A percentile compares a stretch with the other conserved stretches of the same genome.
Evolutionary conservation across 2,113 vertebrate genomes (phyloP).

Genomic region (Sarotherodon lohbergeri): DNA sequence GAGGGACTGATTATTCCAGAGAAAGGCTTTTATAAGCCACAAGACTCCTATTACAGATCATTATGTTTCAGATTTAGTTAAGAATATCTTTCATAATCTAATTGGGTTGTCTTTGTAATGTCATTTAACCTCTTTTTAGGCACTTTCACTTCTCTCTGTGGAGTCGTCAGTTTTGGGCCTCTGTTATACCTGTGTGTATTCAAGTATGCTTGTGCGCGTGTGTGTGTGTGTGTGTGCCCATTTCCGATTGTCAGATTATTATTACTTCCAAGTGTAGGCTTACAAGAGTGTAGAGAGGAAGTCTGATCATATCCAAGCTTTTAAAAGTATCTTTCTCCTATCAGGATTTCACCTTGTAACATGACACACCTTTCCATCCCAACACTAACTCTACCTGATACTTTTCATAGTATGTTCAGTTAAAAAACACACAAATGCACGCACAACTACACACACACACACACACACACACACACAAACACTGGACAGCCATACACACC

Average conservation of each 20-base stretch:
- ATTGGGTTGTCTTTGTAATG: constrained; percentile 47
- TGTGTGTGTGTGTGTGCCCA: neutral
- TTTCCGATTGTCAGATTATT: neutral
- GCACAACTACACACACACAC: too few species aligned
- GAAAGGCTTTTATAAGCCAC: constrained; percentile 61
- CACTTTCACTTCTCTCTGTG: constrained; percentile 21
- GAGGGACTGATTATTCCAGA: constrained; percentile 11
- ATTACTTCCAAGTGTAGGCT: neutral
- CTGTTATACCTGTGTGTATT: neutral
- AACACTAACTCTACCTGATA: neutral
- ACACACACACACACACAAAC: too few species aligned
- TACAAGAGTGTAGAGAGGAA: neutral
- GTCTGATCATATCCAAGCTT: neutral
- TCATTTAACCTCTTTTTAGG: constrained; percentile 39
- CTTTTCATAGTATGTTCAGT: neutral
- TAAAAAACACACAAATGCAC: neutral
- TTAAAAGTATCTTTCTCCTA: constrained; percentile 1
- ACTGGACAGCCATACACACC: neutral
- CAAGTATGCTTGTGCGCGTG: neutral
- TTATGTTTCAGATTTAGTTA: constrained; percentile 44
- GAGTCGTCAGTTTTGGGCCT: constrained; percentile 1
- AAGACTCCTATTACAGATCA: constrained; percentile 52
- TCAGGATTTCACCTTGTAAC: constrained; percentile 7
- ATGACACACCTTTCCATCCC: neutral
- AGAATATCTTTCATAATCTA: constrained; percentile 61